Conservation (phyloP, 1,140 invertebrate genomes). For the Myzus persicae region DNA sequence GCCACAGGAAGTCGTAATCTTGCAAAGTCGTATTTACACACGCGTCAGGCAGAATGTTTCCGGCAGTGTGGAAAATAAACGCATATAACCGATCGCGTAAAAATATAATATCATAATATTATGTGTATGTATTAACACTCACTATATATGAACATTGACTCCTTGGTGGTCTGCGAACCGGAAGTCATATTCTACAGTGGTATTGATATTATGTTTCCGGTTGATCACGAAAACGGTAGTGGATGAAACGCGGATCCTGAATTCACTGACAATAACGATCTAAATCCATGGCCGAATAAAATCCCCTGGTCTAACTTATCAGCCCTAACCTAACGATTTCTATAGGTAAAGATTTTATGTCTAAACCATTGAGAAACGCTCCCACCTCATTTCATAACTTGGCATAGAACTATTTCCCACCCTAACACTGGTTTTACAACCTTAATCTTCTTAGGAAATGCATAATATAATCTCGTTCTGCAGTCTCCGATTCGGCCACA, state of each 20-base stretch:
- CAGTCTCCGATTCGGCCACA: neutral
- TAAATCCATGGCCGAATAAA: neutral
- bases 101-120: slow-evolving; percentile 4
- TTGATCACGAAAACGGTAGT: neutral
- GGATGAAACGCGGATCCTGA: neutral
- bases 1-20: neutral
- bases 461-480: neutral
- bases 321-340: neutral
- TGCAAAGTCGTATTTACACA: neutral
- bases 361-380: neutral
- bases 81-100: neutral
- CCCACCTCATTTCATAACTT: neutral
- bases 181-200: neutral
- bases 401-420: neutral
- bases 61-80: neutral
- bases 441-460: neutral
- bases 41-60: neutral
- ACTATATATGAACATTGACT: neutral
- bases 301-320: neutral
- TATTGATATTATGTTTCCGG: neutral
- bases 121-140: neutral
- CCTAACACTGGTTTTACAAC: neutral
- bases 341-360: neutral
- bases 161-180: neutral
- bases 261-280: neutral